Evolutionary conservation across 2,113 vertebrate genomes (phyloP).

Genomic region (Notarius quadriscutis): DNA sequence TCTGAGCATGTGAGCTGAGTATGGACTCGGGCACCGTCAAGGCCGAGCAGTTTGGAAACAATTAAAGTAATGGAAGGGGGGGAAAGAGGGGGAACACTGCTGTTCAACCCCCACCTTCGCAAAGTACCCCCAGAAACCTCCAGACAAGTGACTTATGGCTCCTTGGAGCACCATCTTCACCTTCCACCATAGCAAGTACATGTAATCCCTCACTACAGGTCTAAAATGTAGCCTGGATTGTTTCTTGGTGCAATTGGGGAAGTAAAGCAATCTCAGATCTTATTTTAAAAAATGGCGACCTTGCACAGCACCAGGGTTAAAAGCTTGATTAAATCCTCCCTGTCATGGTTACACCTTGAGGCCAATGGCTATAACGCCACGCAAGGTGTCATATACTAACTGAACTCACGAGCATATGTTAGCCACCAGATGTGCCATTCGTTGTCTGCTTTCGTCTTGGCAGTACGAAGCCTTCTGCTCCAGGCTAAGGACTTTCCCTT

Average conservation of each 20-base stretch:
- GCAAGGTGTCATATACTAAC: slow-evolving; percentile 9
- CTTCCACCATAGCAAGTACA: slow-evolving; percentile 28
- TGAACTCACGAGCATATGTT: background rate
- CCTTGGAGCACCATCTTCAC: slow-evolving; percentile 41
- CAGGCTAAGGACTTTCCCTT: slow-evolving; percentile 49
- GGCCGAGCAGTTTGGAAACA: slow-evolving; percentile 58
- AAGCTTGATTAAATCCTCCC: slow-evolving; percentile 43
- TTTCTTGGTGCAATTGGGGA: background rate
- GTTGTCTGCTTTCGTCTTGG: slow-evolving; percentile 39
- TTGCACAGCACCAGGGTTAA: slow-evolving; percentile 28
- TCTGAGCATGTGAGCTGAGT: slow-evolving; percentile 54
- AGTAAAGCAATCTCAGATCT: slow-evolving; percentile 2
- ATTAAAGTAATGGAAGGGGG: slow-evolving; percentile 54
- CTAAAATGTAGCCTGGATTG: background rate
- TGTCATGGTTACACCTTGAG: slow-evolving; percentile 16
- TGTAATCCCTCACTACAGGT: slow-evolving; percentile 29
- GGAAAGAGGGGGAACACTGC: background rate
- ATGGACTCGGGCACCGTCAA: slow-evolving; percentile 47
- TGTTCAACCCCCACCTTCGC: background rate
- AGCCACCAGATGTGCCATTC: slow-evolving; percentile 39
- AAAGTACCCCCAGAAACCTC: slow-evolving; percentile 23
- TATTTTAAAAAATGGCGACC: slow-evolving; percentile 14
- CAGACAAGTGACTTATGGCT: slow-evolving; percentile 41
- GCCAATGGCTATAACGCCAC: background rate
- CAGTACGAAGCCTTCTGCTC: slow-evolving; percentile 45